A percentile compares a stretch with the other conserved stretches of the same genome.
These are phyloP conservation scores for Acholoe squamosa DNA, from an alignment of 2,888 invertebrate genomes.

Conservation along the genomic window DNA sequence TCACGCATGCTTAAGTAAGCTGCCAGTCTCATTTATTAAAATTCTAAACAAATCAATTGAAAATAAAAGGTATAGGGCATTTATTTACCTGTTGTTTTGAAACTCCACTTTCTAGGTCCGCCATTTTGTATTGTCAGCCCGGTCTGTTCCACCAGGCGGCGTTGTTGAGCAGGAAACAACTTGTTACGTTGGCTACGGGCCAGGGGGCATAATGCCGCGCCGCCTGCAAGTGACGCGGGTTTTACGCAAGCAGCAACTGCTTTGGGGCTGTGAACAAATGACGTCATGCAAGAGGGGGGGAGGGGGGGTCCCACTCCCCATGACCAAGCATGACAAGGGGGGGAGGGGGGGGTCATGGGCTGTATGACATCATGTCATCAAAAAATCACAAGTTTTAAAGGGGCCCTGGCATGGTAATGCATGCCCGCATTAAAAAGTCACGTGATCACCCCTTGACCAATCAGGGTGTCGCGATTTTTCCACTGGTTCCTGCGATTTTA, in stretches of 20 bases:
- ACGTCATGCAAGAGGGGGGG: too few species aligned
- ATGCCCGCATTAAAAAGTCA: too few species aligned
- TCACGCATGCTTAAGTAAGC: background rate
- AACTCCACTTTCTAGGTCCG: background rate
- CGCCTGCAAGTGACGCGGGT: background rate
- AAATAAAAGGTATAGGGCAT: background rate
- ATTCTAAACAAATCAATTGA: background rate
- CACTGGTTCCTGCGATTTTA: too few species aligned
- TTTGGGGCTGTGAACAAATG: too few species aligned
- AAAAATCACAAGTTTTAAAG: too few species aligned
- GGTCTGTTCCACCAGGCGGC: background rate
- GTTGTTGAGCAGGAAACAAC: too few species aligned
- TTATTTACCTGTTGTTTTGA: slow-evolving; percentile 44
- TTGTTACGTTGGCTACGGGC: too few species aligned
- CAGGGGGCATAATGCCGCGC: background rate
- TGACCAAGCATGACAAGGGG: too few species aligned
- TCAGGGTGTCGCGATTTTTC: too few species aligned
- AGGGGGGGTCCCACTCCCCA: too few species aligned
- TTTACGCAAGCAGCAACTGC: background rate
- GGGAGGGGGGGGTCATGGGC: background rate
- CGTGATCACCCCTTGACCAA: too few species aligned
- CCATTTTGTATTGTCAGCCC: background rate
- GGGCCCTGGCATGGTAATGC: too few species aligned
- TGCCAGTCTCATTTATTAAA: background rate
- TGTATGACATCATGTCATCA: background rate